Conservation (phyloP, 2,113 vertebrate genomes). For the Calonectris borealis region DNA sequence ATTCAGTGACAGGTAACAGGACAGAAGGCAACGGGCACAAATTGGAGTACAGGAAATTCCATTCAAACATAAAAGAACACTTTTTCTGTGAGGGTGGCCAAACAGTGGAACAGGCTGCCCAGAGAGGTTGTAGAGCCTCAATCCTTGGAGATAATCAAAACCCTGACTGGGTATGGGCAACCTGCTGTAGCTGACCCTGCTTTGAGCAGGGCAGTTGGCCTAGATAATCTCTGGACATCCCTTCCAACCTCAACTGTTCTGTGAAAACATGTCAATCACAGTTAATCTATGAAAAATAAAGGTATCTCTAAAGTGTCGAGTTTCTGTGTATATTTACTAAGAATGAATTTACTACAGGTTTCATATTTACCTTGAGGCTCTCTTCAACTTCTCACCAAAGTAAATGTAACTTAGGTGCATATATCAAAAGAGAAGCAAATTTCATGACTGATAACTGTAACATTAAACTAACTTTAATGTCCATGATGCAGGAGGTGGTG, state of each 20-base stretch:
- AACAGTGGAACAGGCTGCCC: not conserved
- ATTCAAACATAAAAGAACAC: not conserved
- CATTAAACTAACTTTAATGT: not conserved
- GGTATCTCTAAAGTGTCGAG: not conserved
- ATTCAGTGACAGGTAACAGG: not conserved
- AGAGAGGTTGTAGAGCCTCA: not conserved
- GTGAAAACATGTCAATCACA: not conserved
- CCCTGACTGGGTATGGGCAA: not conserved
- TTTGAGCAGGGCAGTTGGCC: not conserved
- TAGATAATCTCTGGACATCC: not conserved
- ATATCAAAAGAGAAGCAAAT: not conserved
- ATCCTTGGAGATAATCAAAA: not conserved
- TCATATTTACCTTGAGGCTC: constrained; percentile 11
- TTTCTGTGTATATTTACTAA: constrained; percentile 3
- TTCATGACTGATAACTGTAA: not conserved
- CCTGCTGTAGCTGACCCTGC: not conserved
- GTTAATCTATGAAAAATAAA: constrained; percentile 4
- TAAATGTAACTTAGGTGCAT: not conserved
- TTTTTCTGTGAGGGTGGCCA: not conserved
- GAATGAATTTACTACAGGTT: not conserved
- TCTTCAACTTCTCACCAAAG: not conserved
- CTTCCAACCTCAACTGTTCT: not conserved
- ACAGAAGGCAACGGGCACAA: not conserved
- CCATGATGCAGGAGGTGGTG: not conserved
- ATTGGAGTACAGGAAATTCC: not conserved